phyloP scores from a whole-genome alignment of 2,797 vertebrate genomes.

The Gouania willdenowi region DNA sequence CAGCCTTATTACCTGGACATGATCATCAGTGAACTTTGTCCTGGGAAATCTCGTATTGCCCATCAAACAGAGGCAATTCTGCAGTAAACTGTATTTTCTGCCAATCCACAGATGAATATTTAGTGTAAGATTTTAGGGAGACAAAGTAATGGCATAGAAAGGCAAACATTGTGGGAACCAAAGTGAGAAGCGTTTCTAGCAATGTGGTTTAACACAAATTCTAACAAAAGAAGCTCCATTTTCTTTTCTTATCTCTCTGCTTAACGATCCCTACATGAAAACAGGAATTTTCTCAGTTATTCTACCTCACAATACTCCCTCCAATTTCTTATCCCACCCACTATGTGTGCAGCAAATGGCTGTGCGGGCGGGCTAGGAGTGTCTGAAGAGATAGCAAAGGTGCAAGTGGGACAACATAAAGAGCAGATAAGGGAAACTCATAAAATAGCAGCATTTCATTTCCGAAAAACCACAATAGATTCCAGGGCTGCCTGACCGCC shows the following conservation, averaged over 20 bases:
- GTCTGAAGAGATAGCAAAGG: conserved; percentile 44
- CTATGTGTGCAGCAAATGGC: conserved; percentile 17
- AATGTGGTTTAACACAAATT: conserved; percentile 1
- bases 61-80: conserved; percentile 27
- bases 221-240: conserved; percentile 5
- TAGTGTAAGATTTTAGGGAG: conserved; percentile 1
- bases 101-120: background rate
- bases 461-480: conserved; percentile 70
- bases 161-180: conserved; percentile 2
- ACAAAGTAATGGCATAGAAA: background rate
- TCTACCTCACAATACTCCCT: conserved; percentile 24
- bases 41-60: conserved; percentile 29
- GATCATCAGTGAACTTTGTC: conserved; percentile 40
- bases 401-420: conserved; percentile 50
- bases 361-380: conserved; percentile 12
- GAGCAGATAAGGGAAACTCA: conserved; percentile 71
- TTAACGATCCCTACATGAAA: conserved; percentile 29
- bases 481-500: conserved; percentile 24
- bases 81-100: background rate
- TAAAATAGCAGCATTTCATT: conserved; percentile 73
- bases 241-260: conserved; percentile 13
- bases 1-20: conserved; percentile 53
- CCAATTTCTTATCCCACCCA: conserved; percentile 52
- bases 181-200: conserved; percentile 8
- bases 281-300: conserved; percentile 29